Conservation (phyloP, 2,113 vertebrate genomes). For the Mohoua ochrocephala region DNA sequence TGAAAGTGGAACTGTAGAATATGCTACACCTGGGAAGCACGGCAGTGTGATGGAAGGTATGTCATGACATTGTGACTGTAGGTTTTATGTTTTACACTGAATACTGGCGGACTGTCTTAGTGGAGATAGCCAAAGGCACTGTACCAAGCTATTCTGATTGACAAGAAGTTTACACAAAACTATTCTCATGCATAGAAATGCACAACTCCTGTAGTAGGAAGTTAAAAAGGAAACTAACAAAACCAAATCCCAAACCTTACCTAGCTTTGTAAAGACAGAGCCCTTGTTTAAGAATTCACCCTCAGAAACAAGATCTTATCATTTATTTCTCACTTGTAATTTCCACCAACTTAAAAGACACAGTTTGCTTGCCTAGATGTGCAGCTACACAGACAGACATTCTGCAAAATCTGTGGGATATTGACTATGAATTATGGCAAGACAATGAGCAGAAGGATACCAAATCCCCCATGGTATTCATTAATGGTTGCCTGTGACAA, state of each 20-base stretch:
- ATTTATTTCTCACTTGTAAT: not conserved
- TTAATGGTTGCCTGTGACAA: slow-evolving; percentile 46
- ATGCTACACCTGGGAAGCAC: not conserved
- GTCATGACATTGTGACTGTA: not conserved
- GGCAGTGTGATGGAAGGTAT: not conserved
- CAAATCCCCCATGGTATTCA: not conserved
- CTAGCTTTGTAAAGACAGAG: not conserved
- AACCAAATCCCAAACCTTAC: not conserved
- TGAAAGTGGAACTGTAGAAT: not conserved
- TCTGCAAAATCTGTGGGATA: slow-evolving; percentile 20
- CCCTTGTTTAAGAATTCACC: not conserved
- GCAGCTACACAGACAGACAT: slow-evolving; percentile 20
- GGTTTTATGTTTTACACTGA: slow-evolving; percentile 7
- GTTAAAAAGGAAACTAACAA: not conserved
- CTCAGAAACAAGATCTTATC: not conserved
- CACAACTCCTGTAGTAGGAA: not conserved
- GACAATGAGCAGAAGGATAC: not conserved
- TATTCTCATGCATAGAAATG: not conserved
- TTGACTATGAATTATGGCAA: slow-evolving; percentile 21
- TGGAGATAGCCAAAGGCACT: not conserved
- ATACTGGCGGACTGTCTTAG: not conserved
- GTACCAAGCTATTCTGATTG: not conserved
- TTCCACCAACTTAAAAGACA: not conserved
- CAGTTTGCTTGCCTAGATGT: slow-evolving; percentile 13
- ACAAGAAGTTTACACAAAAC: not conserved